A percentile compares a stretch with the other conserved stretches of the same genome.
Evolutionary conservation across 2,113 vertebrate species (phyloP).

Genomic region (Trematomus loennbergii): DNA sequence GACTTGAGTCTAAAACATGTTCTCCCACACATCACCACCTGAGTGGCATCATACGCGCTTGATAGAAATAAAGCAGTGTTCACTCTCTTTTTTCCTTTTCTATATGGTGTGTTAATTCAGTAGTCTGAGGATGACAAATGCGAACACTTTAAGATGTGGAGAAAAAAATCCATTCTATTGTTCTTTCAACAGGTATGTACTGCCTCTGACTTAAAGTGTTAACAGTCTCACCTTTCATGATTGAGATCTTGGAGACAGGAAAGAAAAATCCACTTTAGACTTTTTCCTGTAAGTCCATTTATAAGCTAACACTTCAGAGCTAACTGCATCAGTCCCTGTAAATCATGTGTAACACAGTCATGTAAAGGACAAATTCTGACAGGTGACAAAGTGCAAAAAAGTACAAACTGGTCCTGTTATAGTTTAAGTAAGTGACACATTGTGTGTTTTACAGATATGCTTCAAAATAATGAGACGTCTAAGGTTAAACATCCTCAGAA

Average conservation of each 20-base stretch:
- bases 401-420: not conserved
- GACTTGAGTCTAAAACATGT: slow-evolving; percentile 20
- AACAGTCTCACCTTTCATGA: slow-evolving; percentile 33
- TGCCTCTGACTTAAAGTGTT: slow-evolving; percentile 64
- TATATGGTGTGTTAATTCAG: slow-evolving; percentile 33
- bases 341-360: slow-evolving; percentile 16
- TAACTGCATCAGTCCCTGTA: slow-evolving; percentile 22
- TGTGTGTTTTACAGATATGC: slow-evolving; percentile 21
- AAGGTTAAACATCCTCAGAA: slow-evolving; percentile 42
- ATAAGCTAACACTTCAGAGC: slow-evolving; percentile 33
- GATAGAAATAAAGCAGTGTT: slow-evolving; percentile 36
- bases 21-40: slow-evolving; percentile 21
- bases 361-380: slow-evolving; percentile 18
- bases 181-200: slow-evolving; percentile 48
- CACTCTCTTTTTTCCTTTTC: slow-evolving; percentile 1
- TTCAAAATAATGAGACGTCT: slow-evolving; percentile 20
- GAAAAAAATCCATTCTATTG: slow-evolving; percentile 32
- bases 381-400: slow-evolving; percentile 27
- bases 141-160: slow-evolving; percentile 42
- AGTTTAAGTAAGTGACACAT: slow-evolving; percentile 15
- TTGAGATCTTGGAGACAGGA: slow-evolving; percentile 18
- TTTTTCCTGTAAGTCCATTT: slow-evolving; percentile 46
- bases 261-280: not conserved
- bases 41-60: slow-evolving; percentile 4
- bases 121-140: slow-evolving; percentile 34